Conservation (phyloP, 2,113 vertebrate genomes). For the Heptranchias perlo region DNA sequence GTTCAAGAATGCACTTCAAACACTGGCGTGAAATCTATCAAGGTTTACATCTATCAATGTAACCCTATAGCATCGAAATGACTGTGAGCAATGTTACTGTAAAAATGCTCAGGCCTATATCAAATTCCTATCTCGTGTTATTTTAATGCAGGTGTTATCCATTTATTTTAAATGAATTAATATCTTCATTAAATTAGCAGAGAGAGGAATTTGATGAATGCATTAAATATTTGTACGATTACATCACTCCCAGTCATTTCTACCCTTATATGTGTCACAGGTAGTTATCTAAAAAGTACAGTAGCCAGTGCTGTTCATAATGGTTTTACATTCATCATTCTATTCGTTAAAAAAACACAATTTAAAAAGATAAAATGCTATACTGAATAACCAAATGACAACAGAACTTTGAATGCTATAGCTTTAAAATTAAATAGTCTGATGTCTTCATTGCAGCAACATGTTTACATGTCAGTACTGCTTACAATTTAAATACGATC, state of each 20-base stretch:
- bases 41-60: background rate
- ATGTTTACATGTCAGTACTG: background rate
- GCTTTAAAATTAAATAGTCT: background rate
- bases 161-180: background rate
- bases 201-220: background rate
- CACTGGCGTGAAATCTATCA: background rate
- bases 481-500: background rate
- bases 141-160: background rate
- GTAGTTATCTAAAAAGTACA: background rate
- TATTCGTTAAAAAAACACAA: background rate
- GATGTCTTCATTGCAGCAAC: background rate
- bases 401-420: background rate
- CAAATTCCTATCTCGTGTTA: background rate
- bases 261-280: background rate
- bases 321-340: background rate
- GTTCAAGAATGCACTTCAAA: background rate
- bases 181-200: background rate
- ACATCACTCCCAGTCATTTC: background rate
- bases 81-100: background rate
- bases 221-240: background rate
- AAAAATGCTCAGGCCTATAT: background rate
- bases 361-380: constrained; percentile 8
- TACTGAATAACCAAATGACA: background rate
- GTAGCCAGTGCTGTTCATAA: background rate
- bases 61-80: background rate